phyloP scores from a whole-genome alignment of 1,140 invertebrate species.

The Dreissena rostriformis region DNA sequence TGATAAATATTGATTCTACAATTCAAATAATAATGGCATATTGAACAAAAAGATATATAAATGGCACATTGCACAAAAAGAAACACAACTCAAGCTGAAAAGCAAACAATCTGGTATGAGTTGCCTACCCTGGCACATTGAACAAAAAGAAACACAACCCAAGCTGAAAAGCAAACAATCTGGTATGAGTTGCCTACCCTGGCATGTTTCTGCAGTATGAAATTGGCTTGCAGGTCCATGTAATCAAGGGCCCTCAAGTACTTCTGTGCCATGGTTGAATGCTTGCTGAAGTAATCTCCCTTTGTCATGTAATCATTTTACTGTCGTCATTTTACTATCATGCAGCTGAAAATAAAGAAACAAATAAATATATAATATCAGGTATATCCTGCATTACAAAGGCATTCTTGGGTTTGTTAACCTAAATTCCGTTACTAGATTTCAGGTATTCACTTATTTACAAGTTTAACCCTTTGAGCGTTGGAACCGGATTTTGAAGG shows the following conservation, averaged over 20 bases:
- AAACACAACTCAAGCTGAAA: not conserved
- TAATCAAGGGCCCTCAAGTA: conserved; percentile 58
- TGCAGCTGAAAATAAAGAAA: too few species aligned
- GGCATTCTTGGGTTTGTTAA: too few species aligned
- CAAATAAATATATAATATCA: too few species aligned
- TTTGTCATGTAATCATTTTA: not conserved
- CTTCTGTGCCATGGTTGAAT: conserved; percentile 49
- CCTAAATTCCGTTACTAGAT: too few species aligned
- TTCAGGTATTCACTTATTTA: too few species aligned
- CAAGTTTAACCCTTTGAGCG: too few species aligned
- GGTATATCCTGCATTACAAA: too few species aligned
- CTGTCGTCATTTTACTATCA: too few species aligned
- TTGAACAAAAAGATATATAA: too few species aligned
- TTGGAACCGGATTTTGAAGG: too few species aligned
- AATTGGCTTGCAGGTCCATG: conserved; percentile 46
- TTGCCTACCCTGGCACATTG: conserved; percentile 28
- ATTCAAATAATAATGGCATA: too few species aligned
- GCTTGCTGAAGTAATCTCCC: conserved; percentile 37
- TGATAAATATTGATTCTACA: too few species aligned
- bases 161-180: not conserved
- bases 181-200: conserved; percentile 30
- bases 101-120: not conserved
- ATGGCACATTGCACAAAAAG: not conserved
- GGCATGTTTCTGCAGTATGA: conserved; percentile 49
- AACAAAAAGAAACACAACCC: not conserved